Percentiles rank a stretch among this genome's conserved stretches.
Evolutionary conservation across 2,113 vertebrate genomes (phyloP).

Genomic region (Tamias sibiricus): DNA sequence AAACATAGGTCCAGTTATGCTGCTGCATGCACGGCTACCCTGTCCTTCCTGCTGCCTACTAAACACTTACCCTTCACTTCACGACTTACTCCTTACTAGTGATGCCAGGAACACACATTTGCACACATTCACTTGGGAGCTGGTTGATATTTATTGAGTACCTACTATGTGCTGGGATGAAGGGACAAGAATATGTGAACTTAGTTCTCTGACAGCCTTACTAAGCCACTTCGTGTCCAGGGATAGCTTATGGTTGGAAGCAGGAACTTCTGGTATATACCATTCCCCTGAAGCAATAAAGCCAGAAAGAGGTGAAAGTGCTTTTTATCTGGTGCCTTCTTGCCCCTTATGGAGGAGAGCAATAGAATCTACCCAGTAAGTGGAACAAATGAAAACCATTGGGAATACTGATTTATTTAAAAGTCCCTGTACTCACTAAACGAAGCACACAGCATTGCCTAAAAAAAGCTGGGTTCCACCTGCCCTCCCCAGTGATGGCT

Average conservation of each 20-base stretch:
- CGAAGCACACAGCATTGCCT: not conserved
- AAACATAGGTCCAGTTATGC: not conserved
- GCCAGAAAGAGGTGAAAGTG: not conserved
- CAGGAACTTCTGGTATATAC: not conserved
- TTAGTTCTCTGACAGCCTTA: not conserved
- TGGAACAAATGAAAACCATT: not conserved
- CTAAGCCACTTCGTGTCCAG: not conserved
- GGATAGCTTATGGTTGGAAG: not conserved
- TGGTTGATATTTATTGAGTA: not conserved
- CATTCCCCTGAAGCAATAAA: not conserved
- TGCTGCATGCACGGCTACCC: too few species aligned
- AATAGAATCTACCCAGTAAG: not conserved
- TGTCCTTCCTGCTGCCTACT: not conserved
- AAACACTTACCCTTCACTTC: not conserved
- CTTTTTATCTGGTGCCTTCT: not conserved
- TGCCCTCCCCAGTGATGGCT: not conserved
- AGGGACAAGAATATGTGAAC: not conserved
- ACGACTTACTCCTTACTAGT: not conserved
- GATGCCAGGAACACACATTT: not conserved
- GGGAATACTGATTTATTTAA: not conserved
- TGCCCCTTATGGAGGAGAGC: not conserved
- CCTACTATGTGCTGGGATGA: not conserved
- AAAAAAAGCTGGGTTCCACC: not conserved
- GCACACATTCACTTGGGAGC: not conserved
- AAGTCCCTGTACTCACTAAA: not conserved